phyloP scores from a whole-genome alignment of 1,140 invertebrate species.

The Hylaeus anthracinus region DNA sequence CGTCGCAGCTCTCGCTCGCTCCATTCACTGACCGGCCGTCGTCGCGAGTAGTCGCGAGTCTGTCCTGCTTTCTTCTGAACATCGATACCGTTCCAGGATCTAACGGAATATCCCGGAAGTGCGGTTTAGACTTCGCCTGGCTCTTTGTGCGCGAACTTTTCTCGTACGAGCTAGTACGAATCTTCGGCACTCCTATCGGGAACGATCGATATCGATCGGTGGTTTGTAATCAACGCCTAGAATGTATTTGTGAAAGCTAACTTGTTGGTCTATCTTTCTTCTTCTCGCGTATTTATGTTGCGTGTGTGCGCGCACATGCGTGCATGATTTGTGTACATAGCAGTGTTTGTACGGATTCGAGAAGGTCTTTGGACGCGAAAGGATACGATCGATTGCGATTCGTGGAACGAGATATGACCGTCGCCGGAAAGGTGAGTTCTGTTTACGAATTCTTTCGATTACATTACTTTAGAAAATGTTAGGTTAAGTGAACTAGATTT shows the following conservation, averaged over 20 bases:
- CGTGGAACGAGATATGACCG: conserved; percentile 57
- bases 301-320: conserved; percentile 5
- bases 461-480: background rate
- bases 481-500: background rate
- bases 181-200: background rate
- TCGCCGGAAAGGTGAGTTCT: conserved; percentile 59
- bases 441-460: conserved; percentile 21
- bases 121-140: conserved; percentile 26
- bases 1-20: conserved; percentile 45
- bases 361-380: conserved; percentile 52
- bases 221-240: conserved; percentile 13
- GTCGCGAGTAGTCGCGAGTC: conserved; percentile 29
- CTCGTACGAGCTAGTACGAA: background rate
- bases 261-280: conserved; percentile 33
- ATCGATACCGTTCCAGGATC: conserved; percentile 46
- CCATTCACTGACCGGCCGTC: conserved; percentile 50
- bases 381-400: conserved; percentile 53
- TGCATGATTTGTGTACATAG: conserved; percentile 44
- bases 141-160: background rate
- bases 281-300: conserved; percentile 20
- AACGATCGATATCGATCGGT: background rate
- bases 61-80: conserved; percentile 37
- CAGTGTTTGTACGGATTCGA: conserved; percentile 40
- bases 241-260: conserved; percentile 45
- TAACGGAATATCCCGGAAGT: conserved; percentile 52